Evolutionary conservation across 2,888 invertebrate genomes (phyloP).

Genomic region (Torymus auratus): DNA sequence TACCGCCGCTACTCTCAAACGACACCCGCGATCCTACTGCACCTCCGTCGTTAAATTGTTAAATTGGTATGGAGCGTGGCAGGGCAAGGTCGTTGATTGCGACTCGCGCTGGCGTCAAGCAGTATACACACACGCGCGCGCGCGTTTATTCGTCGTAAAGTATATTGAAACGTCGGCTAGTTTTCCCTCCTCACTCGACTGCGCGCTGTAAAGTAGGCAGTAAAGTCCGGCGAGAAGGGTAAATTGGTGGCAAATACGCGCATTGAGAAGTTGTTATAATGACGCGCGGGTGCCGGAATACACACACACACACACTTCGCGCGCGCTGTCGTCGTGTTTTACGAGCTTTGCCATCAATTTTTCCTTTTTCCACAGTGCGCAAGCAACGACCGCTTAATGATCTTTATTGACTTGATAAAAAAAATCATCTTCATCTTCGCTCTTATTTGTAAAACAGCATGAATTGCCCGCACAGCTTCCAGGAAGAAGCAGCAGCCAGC

Average conservation of each 20-base stretch:
- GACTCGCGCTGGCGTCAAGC: conserved; percentile 1
- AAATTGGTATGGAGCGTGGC: too few species aligned
- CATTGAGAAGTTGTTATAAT: conserved; percentile 51
- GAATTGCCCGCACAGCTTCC: too few species aligned
- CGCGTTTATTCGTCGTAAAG: conserved; percentile 50
- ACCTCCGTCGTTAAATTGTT: too few species aligned
- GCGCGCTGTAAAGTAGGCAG: conserved; percentile 38
- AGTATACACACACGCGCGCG: background rate
- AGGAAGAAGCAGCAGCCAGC: too few species aligned
- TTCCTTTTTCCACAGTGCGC: background rate
- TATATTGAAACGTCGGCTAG: conserved; percentile 46
- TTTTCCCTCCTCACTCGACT: background rate
- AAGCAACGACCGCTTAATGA: conserved; percentile 6
- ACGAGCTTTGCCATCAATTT: conserved; percentile 40
- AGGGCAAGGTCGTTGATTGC: background rate
- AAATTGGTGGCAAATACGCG: conserved; percentile 45
- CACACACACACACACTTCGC: conserved; percentile 40
- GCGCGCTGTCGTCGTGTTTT: conserved; percentile 34
- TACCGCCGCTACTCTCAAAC: too few species aligned
- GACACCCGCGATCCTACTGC: too few species aligned
- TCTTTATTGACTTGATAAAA: conserved; percentile 54
- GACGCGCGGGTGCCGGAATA: conserved; percentile 31
- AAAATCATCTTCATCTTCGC: conserved; percentile 22
- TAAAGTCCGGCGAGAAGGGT: conserved; percentile 39
- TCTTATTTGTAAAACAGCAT: too few species aligned